A percentile compares a stretch with the other conserved stretches of the same genome.
phyloP scores from a whole-genome alignment of 2,113 vertebrate species.

The Pollimyrus isidori region DNA sequence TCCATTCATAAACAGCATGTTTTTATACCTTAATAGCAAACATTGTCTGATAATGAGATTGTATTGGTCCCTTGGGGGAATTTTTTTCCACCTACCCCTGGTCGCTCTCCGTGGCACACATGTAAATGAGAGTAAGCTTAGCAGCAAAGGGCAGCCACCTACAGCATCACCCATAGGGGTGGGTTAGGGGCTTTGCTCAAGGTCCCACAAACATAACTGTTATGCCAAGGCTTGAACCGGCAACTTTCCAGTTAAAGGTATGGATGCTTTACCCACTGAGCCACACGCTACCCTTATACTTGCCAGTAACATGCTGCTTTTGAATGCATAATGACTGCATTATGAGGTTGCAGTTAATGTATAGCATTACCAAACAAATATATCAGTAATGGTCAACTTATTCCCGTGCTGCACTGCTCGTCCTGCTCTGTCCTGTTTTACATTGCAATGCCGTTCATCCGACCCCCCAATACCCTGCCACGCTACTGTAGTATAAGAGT shows the following conservation, averaged over 20 bases:
- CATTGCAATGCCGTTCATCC: not conserved
- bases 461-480: not conserved
- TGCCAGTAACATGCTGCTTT: not conserved
- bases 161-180: not conserved
- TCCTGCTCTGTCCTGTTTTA: not conserved
- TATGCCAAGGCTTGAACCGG: not conserved
- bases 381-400: not conserved
- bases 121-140: not conserved
- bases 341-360: not conserved
- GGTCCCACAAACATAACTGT: not conserved
- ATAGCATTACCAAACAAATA: not conserved
- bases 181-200: not conserved
- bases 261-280: not conserved
- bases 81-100: not conserved
- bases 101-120: not conserved
- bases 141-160: not conserved
- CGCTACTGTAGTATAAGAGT: not conserved
- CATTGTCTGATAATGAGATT: not conserved
- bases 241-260: not conserved
- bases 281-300: not conserved
- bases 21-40: not conserved
- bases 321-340: not conserved
- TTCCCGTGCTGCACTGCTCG: not conserved
- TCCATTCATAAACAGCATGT: not conserved
- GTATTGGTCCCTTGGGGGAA: not conserved